Conservation (phyloP, 2,797 vertebrate genomes). For the Echeneis naucrates region DNA sequence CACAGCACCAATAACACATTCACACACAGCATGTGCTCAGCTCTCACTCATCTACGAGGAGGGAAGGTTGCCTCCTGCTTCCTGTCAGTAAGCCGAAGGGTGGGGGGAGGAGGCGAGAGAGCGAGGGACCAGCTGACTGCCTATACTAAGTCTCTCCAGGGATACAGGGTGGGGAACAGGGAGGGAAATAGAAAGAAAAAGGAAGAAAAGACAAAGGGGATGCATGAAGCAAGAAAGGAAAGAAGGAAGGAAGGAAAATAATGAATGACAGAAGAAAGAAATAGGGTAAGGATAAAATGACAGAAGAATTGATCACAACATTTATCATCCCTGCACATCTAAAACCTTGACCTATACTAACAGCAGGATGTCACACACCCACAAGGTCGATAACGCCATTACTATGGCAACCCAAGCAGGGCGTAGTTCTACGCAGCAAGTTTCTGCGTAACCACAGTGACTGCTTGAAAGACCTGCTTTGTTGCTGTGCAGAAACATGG, state of each 20-base stretch:
- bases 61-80: conserved; percentile 83
- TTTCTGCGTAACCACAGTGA: conserved; percentile 69
- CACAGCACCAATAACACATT: conserved; percentile 31
- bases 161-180: conserved; percentile 49
- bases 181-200: conserved; percentile 26
- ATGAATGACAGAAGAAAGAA: neutral
- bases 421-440: conserved; percentile 52
- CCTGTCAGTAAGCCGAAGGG: conserved; percentile 75
- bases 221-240: neutral
- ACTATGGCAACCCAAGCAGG: conserved; percentile 71
- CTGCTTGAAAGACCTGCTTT: conserved; percentile 60
- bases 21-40: conserved; percentile 54
- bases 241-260: conserved; percentile 12
- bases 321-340: neutral
- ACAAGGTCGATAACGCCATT: conserved; percentile 71
- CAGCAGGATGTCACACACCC: conserved; percentile 56
- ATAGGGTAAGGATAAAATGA: neutral
- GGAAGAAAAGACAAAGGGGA: neutral
- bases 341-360: conserved; percentile 37
- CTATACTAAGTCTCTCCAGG: conserved; percentile 66
- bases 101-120: conserved; percentile 52
- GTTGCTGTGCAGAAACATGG: conserved; percentile 17
- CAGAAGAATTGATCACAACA: neutral
- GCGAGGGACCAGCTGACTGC: conserved; percentile 70
- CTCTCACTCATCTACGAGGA: conserved; percentile 84